These are phyloP conservation scores for Pelvicachromis taeniatus DNA, from an alignment of 2,113 vertebrate species.

Conservation along the genomic window DNA sequence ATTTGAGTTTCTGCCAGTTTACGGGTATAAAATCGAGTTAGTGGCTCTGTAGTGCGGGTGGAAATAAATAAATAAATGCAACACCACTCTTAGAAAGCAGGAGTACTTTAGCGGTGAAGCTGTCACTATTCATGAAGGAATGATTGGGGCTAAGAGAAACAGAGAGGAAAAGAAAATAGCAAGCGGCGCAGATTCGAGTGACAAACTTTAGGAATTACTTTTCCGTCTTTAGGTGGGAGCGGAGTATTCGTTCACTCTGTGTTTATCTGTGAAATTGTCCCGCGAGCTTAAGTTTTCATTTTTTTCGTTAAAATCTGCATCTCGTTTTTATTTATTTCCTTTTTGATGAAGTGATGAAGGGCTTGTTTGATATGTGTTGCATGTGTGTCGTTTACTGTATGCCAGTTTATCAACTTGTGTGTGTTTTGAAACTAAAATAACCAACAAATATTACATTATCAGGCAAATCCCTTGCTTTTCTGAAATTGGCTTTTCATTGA, in stretches of 20 bases:
- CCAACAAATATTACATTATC: neutral
- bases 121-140: constrained; percentile 58
- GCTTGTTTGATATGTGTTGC: neutral
- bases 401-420: neutral
- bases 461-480: neutral
- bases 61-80: neutral
- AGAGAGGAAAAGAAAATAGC: constrained; percentile 14
- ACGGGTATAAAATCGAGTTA: constrained; percentile 42
- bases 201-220: constrained; percentile 18
- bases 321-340: neutral
- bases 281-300: neutral
- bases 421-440: neutral
- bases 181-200: constrained; percentile 24
- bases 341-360: neutral
- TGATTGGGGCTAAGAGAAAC: constrained; percentile 7
- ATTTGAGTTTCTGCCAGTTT: constrained; percentile 4
- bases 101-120: constrained; percentile 29
- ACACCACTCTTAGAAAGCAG: constrained; percentile 14
- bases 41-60: constrained; percentile 6
- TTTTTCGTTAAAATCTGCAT: neutral
- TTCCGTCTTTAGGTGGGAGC: neutral
- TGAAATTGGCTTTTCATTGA: neutral
- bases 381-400: neutral
- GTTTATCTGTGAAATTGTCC: neutral
- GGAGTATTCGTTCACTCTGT: neutral